phyloP scores from a whole-genome alignment of 2,888 invertebrate species.

The Pristionchus exspectatus region DNA sequence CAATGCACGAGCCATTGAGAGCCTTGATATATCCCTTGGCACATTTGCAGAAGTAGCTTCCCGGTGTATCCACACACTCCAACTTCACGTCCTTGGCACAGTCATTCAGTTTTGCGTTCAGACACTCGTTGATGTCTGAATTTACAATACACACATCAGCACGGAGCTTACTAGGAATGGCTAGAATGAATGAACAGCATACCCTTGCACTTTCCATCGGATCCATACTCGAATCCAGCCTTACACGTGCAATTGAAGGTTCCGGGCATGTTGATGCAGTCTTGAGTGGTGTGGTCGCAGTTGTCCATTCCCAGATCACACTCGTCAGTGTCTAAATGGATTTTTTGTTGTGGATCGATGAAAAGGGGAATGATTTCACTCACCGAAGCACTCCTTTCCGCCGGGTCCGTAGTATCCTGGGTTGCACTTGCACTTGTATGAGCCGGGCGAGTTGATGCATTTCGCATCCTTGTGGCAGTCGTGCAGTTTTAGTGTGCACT shows the following conservation, averaged over 20 bases:
- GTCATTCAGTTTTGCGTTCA: background rate
- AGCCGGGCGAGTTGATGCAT: slow-evolving; percentile 67
- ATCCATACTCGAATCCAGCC: slow-evolving; percentile 23
- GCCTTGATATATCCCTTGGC: slow-evolving; percentile 39
- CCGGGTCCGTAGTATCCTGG: slow-evolving; percentile 81
- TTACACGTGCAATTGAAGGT: slow-evolving; percentile 56
- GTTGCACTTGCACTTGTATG: slow-evolving; percentile 81
- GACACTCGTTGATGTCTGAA: slow-evolving; percentile 54
- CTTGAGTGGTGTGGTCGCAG: slow-evolving; percentile 53
- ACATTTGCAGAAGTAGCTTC: slow-evolving; percentile 51
- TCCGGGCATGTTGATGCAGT: slow-evolving; percentile 54
- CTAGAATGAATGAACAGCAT: background rate
- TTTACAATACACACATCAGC: background rate
- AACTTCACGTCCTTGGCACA: slow-evolving; percentile 36
- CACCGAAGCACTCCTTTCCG: slow-evolving; percentile 48
- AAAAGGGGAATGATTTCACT: background rate
- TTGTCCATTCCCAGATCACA: slow-evolving; percentile 49
- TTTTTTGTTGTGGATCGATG: background rate
- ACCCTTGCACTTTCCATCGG: slow-evolving; percentile 49
- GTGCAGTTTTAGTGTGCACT: slow-evolving; percentile 60
- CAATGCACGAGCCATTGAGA: slow-evolving; percentile 44
- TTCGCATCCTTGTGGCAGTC: slow-evolving; percentile 67
- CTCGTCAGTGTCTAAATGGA: slow-evolving; percentile 50
- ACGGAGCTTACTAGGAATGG: background rate
- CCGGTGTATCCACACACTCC: slow-evolving; percentile 29